Evolutionary conservation across 2,888 invertebrate genomes (phyloP), one percentile per base, ranked within the genome.

Genomic region (Leptarthrus brevirostris): DNA sequence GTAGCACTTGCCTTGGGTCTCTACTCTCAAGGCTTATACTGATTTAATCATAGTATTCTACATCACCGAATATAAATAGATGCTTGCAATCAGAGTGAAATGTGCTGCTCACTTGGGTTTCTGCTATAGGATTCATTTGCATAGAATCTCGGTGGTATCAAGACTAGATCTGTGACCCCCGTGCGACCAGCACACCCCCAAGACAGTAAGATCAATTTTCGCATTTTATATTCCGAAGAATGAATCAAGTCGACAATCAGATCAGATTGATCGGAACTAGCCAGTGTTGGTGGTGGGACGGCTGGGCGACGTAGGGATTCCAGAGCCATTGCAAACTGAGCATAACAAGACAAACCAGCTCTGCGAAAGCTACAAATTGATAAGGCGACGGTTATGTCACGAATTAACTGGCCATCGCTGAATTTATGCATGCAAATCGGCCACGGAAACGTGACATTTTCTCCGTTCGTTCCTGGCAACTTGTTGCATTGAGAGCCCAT

Each of bases 371-470:
- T 72, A 74, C 74, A 74, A 74, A 74, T 74, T 74, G 74, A 74
- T 74, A 74, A 74, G 74, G 53, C 72, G 74, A 66, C 52, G 74
- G 74, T 74, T 74, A 74, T 74, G 74, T 74, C 74, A 74, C 74
- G 74, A 74, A 74, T 74, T 72, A 74, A 74, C 74, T 74, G 74
- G 72, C 74, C 74, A 74, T 74, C 74, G 74, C 66, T 72, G 74
- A 74, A 74, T 74, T 74, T 74, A 74, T 74, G 74, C 72, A 74
- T 74, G 74, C 74, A 74, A 74, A 74, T 74, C 74, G 49, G 69
- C 64, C 74, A 74, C 72, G 74, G 74, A 74, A 74, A 74, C 74
- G 74, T 74, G 74, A 74, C 74, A 72, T 74, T 74, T 56, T 52
- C 64, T 74, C 71, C 74, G 74, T 74, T 72, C 66, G 47, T n/a